Conservation (phyloP, 2,797 vertebrate genomes). For the Pseudopleuronectes americanus region DNA sequence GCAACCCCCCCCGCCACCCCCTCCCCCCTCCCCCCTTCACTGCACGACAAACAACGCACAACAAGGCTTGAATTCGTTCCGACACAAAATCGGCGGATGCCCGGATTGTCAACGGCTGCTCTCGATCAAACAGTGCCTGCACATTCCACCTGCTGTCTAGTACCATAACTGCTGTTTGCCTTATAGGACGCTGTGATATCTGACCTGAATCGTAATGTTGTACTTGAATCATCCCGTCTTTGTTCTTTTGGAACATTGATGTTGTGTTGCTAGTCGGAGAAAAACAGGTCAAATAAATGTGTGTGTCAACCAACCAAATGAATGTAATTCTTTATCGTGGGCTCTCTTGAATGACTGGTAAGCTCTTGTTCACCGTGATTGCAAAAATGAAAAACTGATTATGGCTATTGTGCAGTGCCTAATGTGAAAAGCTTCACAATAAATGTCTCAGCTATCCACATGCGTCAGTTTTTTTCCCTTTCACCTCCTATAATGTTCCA, state of each 20-base stretch:
- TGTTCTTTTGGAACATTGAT: conserved; percentile 5
- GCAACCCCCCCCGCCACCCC: too few relatives aligned
- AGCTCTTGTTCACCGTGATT: conserved; percentile 47
- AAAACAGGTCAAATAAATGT: conserved; percentile 6
- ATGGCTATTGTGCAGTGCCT: conserved; percentile 34
- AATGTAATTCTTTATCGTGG: conserved; percentile 44
- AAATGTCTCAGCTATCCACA: conserved; percentile 40
- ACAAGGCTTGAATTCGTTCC: too few relatives aligned
- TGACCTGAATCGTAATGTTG: neutral
- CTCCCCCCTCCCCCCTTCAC: too few relatives aligned
- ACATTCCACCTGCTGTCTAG: conserved; percentile 50
- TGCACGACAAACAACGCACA: too few relatives aligned
- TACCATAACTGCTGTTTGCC: conserved; percentile 17
- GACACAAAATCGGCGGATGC: too few relatives aligned
- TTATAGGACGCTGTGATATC: conserved; percentile 10
- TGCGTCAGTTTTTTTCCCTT: neutral
- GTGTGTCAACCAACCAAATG: conserved; percentile 35
- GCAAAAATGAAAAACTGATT: conserved; percentile 43
- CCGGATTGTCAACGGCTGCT: neutral
- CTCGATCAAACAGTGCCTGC: conserved; percentile 49
- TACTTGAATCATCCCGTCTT: conserved; percentile 9
- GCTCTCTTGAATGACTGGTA: conserved; percentile 31
- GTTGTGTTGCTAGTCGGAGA: conserved; percentile 3
- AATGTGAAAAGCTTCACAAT: conserved; percentile 39
- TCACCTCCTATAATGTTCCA: neutral